Percentiles rank a stretch among this genome's conserved stretches.
These are phyloP conservation scores for Grammomys surdaster DNA, from an alignment of 2,113 vertebrate species.

Conservation along the genomic window DNA sequence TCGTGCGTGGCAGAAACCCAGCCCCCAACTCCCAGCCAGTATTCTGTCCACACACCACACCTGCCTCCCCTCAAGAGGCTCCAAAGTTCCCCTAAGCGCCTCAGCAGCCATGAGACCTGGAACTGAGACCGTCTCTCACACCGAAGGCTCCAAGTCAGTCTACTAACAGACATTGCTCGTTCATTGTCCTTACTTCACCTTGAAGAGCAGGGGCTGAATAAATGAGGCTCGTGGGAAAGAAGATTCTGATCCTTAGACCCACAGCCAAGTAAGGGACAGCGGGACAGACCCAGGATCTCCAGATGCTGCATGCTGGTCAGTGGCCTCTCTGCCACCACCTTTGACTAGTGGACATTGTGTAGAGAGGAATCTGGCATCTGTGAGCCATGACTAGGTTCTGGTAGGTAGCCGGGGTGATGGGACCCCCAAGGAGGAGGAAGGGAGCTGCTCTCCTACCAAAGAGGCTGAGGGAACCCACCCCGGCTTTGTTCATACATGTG, in stretches of 20 bases:
- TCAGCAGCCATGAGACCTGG: neutral
- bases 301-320: neutral
- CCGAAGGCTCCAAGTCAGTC: neutral
- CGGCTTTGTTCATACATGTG: neutral
- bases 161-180: neutral
- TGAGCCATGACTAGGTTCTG: neutral
- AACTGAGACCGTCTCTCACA: neutral
- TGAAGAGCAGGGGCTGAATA: conserved; percentile 34
- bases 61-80: neutral
- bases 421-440: neutral
- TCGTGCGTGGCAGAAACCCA: neutral
- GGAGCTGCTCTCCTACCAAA: neutral
- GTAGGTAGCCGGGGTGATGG: neutral
- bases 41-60: neutral
- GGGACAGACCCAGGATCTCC: neutral
- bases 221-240: neutral
- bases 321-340: neutral
- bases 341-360: neutral
- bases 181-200: conserved; percentile 50
- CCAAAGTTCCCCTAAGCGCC: neutral
- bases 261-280: neutral
- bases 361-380: neutral
- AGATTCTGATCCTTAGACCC: neutral
- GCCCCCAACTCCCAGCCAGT: neutral
- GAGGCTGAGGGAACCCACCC: neutral